These are phyloP conservation scores for Athalia rosae DNA, from an alignment of 2,888 invertebrate species.

Conservation along the genomic window DNA sequence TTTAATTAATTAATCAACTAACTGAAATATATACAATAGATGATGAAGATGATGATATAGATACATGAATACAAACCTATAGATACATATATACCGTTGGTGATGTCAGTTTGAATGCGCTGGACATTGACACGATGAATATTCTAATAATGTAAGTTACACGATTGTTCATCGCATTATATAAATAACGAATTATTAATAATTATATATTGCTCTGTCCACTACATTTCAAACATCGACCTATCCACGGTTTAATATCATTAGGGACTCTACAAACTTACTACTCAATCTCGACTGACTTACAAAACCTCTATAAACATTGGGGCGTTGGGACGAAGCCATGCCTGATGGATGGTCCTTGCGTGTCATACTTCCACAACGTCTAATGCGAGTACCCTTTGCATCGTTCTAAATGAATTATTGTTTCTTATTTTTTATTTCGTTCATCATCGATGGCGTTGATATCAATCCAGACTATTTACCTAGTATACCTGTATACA, in stretches of 20 bases:
- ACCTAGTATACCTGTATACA: no score
- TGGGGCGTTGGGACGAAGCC: not conserved
- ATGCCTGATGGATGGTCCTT: not conserved
- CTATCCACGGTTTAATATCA: constrained; percentile 44
- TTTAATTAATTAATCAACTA: constrained; percentile 54
- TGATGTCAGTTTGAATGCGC: constrained; percentile 63
- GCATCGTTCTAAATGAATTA: not conserved
- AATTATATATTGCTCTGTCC: constrained; percentile 62
- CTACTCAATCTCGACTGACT: no score
- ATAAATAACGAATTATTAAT: constrained; percentile 63
- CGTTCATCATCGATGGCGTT: no score
- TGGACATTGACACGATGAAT: constrained; percentile 62
- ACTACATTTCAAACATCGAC: constrained; percentile 62
- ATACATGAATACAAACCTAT: constrained; percentile 50
- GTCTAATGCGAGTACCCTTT: not conserved
- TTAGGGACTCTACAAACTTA: not conserved
- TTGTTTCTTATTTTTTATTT: no score
- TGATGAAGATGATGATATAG: constrained; percentile 48
- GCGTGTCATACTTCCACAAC: not conserved
- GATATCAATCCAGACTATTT: no score
- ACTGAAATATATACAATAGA: constrained; percentile 57
- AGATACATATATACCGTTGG: constrained; percentile 42
- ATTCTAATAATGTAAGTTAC: constrained; percentile 68
- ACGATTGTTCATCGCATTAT: constrained; percentile 69
- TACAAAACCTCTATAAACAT: not conserved